A percentile compares a stretch with the other conserved stretches of the same genome.
Conservation (phyloP, 2,888 invertebrate genomes). For the Autographa pulchrina region DNA sequence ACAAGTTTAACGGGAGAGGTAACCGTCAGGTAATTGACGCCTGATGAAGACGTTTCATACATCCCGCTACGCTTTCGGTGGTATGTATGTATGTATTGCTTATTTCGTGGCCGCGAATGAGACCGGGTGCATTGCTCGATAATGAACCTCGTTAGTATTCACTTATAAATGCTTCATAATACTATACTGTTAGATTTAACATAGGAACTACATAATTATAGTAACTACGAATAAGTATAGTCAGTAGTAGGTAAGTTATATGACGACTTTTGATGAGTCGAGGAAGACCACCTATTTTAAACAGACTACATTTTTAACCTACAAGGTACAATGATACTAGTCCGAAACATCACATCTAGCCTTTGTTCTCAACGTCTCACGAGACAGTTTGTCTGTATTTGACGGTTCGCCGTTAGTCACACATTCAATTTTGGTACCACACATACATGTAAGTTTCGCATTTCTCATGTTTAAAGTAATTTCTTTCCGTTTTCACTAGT, state of each 20-base stretch:
- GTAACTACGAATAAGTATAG: background rate
- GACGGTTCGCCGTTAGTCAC: background rate
- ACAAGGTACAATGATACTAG: too few relatives aligned
- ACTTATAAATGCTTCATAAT: background rate
- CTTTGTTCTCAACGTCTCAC: too few relatives aligned
- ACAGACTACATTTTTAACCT: too few relatives aligned
- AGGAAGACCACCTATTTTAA: too few relatives aligned
- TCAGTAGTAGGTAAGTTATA: background rate
- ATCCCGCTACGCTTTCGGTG: constrained; percentile 53
- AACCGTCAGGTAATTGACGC: constrained; percentile 62
- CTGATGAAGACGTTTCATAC: constrained; percentile 56
- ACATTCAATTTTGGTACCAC: background rate
- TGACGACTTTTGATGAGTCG: too few relatives aligned
- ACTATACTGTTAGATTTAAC: background rate
- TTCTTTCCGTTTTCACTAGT: constrained; percentile 12
- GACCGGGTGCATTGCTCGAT: constrained; percentile 35
- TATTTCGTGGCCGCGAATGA: constrained; percentile 39
- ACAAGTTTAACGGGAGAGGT: constrained; percentile 64
- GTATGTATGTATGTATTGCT: constrained; percentile 52
- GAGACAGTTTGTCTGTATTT: background rate
- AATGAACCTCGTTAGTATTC: constrained; percentile 20
- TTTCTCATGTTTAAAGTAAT: constrained; percentile 2
- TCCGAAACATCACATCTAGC: too few relatives aligned
- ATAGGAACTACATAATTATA: too few relatives aligned
- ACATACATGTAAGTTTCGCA: background rate